Evolutionary conservation across 2,888 invertebrate species (phyloP), one percentile per base, ranked within the genome.

Genomic region (Rambutsinella grinnellia): DNA sequence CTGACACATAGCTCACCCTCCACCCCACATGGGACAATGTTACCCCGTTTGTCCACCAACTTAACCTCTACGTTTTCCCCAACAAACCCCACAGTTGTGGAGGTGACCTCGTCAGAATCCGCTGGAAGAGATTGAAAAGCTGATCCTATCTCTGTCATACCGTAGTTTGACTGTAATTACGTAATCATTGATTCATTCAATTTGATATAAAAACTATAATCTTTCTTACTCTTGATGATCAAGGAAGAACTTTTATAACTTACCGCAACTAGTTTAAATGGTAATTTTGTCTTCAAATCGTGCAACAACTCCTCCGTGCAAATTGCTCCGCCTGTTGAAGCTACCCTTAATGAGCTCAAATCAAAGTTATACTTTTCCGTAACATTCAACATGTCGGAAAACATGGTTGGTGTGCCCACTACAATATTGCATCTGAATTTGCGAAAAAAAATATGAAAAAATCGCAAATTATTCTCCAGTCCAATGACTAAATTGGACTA

Each of bases 331-430:
- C 93, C 94, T 44, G 91, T 91, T 1, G 93, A 85, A 0, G 92
- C 93, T 53, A 89, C 86, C 79, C 88, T 23, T 24, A 84, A 58
- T 1, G 80, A 82, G 13, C 85, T 82, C 23, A 86, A 86, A 60
- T 89, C 88, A 26, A 90, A 86, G 1, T 88, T 87, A 17, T 88
- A 84, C 10, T 82, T 67, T 28, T 87, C 86, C 83, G 90, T 89
- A 3, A 86, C 86, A 27, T 88, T 88, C 51, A 94, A 86, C 80
- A 94, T 88, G 87, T 94, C 94, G 15, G 93, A 90, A 86, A 93
- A 93, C 95, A 95, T 84, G 2, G 95, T 95, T 5, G 95, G 94
- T 0, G 94, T 94, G 46, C 94, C 94, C 85, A 91, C 91, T 27
- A 92, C 85, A 0, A 91, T 86, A 0, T 90, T 90, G 84, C 94